Evolutionary conservation across 2,888 invertebrate species (phyloP).

Genomic region (Siphonodentalium dalli): DNA sequence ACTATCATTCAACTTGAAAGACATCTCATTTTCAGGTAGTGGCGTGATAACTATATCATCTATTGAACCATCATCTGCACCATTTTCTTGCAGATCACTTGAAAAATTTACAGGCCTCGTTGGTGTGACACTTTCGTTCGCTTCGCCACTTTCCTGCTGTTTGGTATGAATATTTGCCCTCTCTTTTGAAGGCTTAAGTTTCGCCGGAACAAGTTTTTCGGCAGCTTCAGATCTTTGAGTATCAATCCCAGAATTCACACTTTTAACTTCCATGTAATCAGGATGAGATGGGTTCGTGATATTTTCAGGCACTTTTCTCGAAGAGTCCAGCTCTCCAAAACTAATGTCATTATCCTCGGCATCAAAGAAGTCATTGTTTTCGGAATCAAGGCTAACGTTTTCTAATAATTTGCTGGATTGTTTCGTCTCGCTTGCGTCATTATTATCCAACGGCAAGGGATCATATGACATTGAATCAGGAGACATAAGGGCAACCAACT

Average conservation of each 20-base stretch:
- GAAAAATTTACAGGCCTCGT: constrained; percentile 1
- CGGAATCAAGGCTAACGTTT: constrained; percentile 57
- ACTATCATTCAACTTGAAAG: constrained; percentile 17
- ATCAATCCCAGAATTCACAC: constrained; percentile 37
- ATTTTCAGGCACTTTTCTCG: constrained; percentile 14
- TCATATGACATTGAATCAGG: too few species aligned
- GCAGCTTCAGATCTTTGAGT: constrained; percentile 11
- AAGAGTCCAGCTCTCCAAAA: constrained; percentile 2
- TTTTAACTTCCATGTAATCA: constrained; percentile 42
- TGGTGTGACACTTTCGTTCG: neutral
- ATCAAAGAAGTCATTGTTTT: constrained; percentile 42
- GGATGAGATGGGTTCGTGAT: constrained; percentile 32
- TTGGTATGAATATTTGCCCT: constrained; percentile 73
- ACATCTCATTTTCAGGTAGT: constrained; percentile 31
- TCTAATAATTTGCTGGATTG: constrained; percentile 38
- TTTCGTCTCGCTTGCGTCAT: constrained; percentile 20
- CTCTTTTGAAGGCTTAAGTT: constrained; percentile 72
- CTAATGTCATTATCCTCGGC: constrained; percentile 39
- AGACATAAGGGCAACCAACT: too few species aligned
- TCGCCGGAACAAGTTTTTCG: constrained; percentile 71
- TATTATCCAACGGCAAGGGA: too few species aligned
- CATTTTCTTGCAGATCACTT: constrained; percentile 23
- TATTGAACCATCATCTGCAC: constrained; percentile 22
- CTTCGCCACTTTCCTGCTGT: constrained; percentile 74
- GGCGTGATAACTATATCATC: constrained; percentile 36